Conservation (phyloP, 2,888 invertebrate species). For the Calliopum simillimum region DNA sequence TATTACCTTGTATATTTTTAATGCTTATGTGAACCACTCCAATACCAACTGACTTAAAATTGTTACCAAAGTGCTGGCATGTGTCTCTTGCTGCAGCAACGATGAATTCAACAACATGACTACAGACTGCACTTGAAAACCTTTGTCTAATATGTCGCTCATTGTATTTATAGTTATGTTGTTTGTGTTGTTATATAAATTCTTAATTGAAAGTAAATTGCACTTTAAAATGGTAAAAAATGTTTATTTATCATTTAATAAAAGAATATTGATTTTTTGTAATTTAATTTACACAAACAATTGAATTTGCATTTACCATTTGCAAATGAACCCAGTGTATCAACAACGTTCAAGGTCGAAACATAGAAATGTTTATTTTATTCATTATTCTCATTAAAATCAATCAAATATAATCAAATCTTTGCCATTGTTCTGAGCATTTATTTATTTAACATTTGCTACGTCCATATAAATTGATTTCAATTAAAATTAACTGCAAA, state of each 20-base stretch:
- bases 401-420: too few relatives aligned
- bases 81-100: conserved; percentile 43
- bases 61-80: conserved; percentile 49
- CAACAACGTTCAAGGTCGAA: too few relatives aligned
- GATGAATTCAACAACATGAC: conserved; percentile 39
- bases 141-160: neutral
- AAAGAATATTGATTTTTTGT: neutral
- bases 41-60: conserved; percentile 48
- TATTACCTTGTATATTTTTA: too few relatives aligned
- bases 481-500: too few relatives aligned
- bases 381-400: too few relatives aligned
- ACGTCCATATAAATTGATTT: too few relatives aligned
- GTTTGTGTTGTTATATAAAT: neutral
- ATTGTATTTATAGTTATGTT: conserved; percentile 9
- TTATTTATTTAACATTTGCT: too few relatives aligned
- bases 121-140: neutral
- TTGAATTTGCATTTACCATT: too few relatives aligned
- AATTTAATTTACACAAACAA: neutral
- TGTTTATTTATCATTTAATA: conserved; percentile 9
- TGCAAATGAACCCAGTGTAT: too few relatives aligned
- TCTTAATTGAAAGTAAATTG: conserved; percentile 26
- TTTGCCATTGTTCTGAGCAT: too few relatives aligned
- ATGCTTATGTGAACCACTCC: neutral
- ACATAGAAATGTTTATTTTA: too few relatives aligned
- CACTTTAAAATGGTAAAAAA: conserved; percentile 13